A percentile compares a stretch with the other conserved stretches of the same genome.
phyloP scores from a whole-genome alignment of 1,140 invertebrate genomes.

The Pseudomyrmex dendroicus region DNA sequence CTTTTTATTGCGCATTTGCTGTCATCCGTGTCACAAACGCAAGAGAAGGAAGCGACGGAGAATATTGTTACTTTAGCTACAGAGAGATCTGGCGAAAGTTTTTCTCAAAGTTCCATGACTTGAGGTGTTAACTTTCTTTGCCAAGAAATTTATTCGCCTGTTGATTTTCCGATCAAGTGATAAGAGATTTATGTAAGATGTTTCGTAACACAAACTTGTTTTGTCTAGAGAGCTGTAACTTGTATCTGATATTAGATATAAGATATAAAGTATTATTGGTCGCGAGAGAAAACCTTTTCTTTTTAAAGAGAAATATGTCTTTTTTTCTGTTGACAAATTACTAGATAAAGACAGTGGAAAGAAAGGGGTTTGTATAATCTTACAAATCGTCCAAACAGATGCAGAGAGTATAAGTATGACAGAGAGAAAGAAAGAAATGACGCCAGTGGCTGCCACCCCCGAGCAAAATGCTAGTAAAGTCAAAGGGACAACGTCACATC shows the following conservation, averaged over 20 bases:
- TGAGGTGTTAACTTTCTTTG: background rate
- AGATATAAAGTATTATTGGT: no score
- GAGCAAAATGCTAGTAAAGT: conserved; percentile 58
- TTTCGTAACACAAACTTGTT: background rate
- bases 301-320: background rate
- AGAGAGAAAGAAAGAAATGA: conserved; percentile 3
- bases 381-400: conserved; percentile 24
- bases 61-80: background rate
- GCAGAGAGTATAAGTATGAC: conserved; percentile 16
- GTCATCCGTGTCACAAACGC: conserved; percentile 35
- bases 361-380: conserved; percentile 21
- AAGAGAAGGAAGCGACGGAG: background rate
- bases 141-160: conserved; percentile 2
- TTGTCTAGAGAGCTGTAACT: background rate
- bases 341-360: background rate
- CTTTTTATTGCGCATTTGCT: conserved; percentile 46
- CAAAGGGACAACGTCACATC: conserved; percentile 51
- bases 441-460: conserved; percentile 3
- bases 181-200: background rate
- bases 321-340: background rate
- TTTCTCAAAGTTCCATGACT: background rate
- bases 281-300: background rate
- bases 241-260: no score
- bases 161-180: background rate
- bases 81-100: conserved; percentile 5